Base-by-base conservation (phyloP, 2,888 invertebrate species). In the Ochropacha duplaris region DNA sequence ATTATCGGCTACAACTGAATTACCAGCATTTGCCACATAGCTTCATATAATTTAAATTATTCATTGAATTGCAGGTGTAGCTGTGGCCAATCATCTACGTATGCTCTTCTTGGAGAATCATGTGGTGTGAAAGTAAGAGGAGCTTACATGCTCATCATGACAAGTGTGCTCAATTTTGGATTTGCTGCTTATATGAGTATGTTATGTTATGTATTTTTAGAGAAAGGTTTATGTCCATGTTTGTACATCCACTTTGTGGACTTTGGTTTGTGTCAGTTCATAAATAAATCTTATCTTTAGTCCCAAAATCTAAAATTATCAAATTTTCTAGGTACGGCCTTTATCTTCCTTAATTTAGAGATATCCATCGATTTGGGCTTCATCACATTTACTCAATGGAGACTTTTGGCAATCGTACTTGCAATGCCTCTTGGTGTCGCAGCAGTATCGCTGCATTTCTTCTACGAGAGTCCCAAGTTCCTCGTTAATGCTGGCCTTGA, bases 381-480 rank as follows among this genome's bases (percentile, higher is more conserved):
- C 34, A 69, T 84, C 4, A 64, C 58, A 0, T 79, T 83, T 50
- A 72, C 69, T 0, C 81, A 85, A 0, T 86, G 86, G 86, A 66
- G 86, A 49, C 63, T 86, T 9, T 51, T 86, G 28, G 66, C 72
- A 5, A 60, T 85, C 1, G 64, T 91, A 0, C 79, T 90, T 56
- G 84, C 94, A 14, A 26, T 95, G 14, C 95, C 96, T 0, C 92
- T 94, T 50, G 76, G 95, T 0, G 65, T 94, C 0, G 93, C 94
- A 34, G 93, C 93, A 0, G 56, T 94, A 14, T 77, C 92, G 0
- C 76, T 94, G 11, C 84, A 91, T 44, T 87, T 93, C 54, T 91
- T 94, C 61, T 94, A 95, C 9, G 96, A 96, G 79, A 96, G 95
- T 76, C 96, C 96, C 0, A 96, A 96, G 79, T 96, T 95, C 74